Conservation (phyloP, 2,888 invertebrate species). For the Sinopyrophorus schimmeli region DNA sequence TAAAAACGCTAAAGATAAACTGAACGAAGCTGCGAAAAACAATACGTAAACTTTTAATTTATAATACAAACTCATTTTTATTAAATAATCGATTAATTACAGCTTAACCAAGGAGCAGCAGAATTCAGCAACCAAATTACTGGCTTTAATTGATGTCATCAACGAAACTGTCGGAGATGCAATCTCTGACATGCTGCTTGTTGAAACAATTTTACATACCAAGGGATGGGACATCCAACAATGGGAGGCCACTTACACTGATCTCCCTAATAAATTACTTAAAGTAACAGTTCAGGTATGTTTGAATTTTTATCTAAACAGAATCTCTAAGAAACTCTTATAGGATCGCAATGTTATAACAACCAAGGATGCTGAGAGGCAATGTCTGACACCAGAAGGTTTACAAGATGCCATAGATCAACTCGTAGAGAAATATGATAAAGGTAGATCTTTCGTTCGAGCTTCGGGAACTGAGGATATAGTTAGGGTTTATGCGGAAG, state of each 20-base stretch:
- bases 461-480: conserved; percentile 98
- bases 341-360: conserved; percentile 81
- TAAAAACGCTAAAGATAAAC: conserved; percentile 63
- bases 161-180: conserved; percentile 98
- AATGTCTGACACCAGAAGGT: conserved; percentile 77
- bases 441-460: conserved; percentile 87
- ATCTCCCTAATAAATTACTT: conserved; percentile 84
- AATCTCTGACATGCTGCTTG: conserved; percentile 90
- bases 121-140: conserved; percentile 66
- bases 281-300: conserved; percentile 80
- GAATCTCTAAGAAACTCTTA: not conserved
- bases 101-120: conserved; percentile 47
- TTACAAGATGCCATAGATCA: conserved; percentile 81
- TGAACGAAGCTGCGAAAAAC: conserved; percentile 57
- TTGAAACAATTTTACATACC: conserved; percentile 85
- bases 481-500: conserved; percentile 95
- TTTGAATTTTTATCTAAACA: too few relatives aligned
- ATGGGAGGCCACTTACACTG: conserved; percentile 82
- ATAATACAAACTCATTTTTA: too few relatives aligned
- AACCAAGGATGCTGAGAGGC: conserved; percentile 87
- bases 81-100: too few relatives aligned
- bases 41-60: conserved; percentile 47
- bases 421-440: conserved; percentile 67
- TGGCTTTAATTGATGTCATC: conserved; percentile 78
- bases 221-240: conserved; percentile 77